phyloP scores from a whole-genome alignment of 2,888 invertebrate genomes.

The Endomychus coccineus region DNA sequence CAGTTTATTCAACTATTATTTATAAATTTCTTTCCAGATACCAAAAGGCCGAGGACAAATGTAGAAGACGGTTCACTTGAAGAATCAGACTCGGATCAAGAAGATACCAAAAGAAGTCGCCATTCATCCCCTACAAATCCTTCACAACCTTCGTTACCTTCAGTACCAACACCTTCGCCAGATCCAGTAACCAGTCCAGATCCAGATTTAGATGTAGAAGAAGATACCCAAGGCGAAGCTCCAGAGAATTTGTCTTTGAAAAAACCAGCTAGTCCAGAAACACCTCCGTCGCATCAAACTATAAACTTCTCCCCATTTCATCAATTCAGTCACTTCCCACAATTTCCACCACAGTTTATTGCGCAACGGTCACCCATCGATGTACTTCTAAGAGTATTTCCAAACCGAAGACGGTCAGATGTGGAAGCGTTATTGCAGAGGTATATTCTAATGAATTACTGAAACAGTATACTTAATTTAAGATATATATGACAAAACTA shows the following conservation, averaged over 20 bases:
- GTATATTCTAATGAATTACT: too few species aligned
- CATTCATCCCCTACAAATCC: conserved; percentile 37
- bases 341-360: conserved; percentile 44
- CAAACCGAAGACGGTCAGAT: conserved; percentile 75
- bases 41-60: conserved; percentile 45
- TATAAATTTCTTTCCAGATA: conserved; percentile 37
- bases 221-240: conserved; percentile 48
- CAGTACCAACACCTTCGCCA: conserved; percentile 44
- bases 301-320: conserved; percentile 16
- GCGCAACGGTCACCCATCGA: conserved; percentile 72
- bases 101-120: conserved; percentile 35
- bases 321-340: conserved; percentile 45
- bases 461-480: too few species aligned
- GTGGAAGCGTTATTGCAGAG: conserved; percentile 76
- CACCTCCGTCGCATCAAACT: conserved; percentile 40
- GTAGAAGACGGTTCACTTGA: conserved; percentile 43
- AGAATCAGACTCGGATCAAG: conserved; percentile 46
- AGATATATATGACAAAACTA: too few species aligned
- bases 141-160: conserved; percentile 38
- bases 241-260: conserved; percentile 80
- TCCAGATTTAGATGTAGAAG: conserved; percentile 48
- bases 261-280: conserved; percentile 49
- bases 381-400: conserved; percentile 82
- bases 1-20: too few species aligned
- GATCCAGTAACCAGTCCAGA: conserved; percentile 35